A percentile compares a stretch with the other conserved stretches of the same genome.
These are phyloP conservation scores for Novumbra hubbsi DNA, from an alignment of 2,797 vertebrate genomes.

Conservation along the genomic window DNA sequence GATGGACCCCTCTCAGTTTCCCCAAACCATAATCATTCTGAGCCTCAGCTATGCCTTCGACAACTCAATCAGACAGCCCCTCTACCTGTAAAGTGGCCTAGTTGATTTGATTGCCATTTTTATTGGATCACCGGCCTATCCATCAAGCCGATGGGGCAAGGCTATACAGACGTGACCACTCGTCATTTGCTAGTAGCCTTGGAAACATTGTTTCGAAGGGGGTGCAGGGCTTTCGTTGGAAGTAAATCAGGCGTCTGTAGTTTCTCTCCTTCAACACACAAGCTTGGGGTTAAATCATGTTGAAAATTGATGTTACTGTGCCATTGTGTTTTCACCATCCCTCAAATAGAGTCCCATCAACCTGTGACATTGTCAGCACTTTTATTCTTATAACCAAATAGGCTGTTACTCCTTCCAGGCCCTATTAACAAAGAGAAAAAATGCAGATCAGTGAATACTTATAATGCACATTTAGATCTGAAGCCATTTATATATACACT, in stretches of 20 bases:
- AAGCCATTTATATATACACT: no score
- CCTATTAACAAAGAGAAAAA: constrained; percentile 57
- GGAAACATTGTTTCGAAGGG: constrained; percentile 82
- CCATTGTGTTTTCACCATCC: constrained; percentile 81
- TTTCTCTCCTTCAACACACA: constrained; percentile 74
- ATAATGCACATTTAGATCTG: background rate
- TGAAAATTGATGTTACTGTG: constrained; percentile 84
- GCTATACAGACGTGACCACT: constrained; percentile 81
- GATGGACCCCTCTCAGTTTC: constrained; percentile 78
- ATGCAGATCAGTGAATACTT: constrained; percentile 10
- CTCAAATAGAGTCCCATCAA: constrained; percentile 78
- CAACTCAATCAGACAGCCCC: constrained; percentile 85
- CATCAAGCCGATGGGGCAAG: constrained; percentile 85
- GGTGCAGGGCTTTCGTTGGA: constrained; percentile 75
- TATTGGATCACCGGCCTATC: constrained; percentile 83
- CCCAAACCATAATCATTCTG: constrained; percentile 80
- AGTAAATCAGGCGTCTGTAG: constrained; percentile 83
- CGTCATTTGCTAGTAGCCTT: constrained; percentile 84
- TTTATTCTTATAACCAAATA: constrained; percentile 73
- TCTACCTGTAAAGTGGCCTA: constrained; percentile 87
- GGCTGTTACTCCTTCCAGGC: constrained; percentile 50
- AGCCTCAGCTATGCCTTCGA: constrained; percentile 84
- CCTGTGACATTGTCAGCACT: constrained; percentile 83
- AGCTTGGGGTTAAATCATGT: constrained; percentile 82
- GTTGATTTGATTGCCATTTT: constrained; percentile 89